Evolutionary conservation across 2,797 vertebrate genomes (phyloP).

Genomic region (Euphonia xanthogaster): DNA sequence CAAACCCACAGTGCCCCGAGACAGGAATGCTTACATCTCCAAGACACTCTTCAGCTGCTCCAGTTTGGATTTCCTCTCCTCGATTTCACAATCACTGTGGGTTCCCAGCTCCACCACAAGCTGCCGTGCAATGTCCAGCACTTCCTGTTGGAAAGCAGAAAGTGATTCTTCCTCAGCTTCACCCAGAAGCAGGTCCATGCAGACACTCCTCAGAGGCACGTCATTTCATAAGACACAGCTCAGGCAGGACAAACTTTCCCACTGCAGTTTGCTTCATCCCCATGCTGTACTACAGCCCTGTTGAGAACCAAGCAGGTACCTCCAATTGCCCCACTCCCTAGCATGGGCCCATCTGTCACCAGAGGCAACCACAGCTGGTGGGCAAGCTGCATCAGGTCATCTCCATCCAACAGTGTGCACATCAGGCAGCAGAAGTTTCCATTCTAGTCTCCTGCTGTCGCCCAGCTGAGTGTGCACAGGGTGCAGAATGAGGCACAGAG

Average conservation of each 20-base stretch:
- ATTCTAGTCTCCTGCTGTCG: neutral
- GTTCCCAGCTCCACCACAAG: slow-evolving; percentile 88
- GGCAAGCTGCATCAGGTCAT: neutral
- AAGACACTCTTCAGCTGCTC: slow-evolving; percentile 97
- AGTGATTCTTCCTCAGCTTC: neutral
- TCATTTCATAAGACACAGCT: neutral
- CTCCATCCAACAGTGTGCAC: fast-evolving
- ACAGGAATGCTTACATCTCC: slow-evolving; percentile 87
- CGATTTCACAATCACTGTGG: slow-evolving; percentile 89
- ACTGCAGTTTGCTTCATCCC: neutral
- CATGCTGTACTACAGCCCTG: neutral
- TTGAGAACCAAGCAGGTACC: neutral
- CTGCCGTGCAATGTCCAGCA: slow-evolving; percentile 93
- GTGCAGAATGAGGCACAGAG: neutral
- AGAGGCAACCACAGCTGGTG: neutral
- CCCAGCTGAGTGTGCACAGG: fast-evolving
- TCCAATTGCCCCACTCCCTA: neutral
- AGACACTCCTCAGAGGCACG: neutral
- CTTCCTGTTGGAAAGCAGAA: slow-evolving; percentile 81
- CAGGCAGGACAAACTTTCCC: neutral
- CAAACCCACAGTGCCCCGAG: neutral
- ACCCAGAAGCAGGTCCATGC: neutral
- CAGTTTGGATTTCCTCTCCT: slow-evolving; percentile 94
- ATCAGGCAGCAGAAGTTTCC: neutral
- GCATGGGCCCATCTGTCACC: neutral